Evolutionary conservation across 2,797 vertebrate species (phyloP).

Genomic region (Hippocampus kuda): DNA sequence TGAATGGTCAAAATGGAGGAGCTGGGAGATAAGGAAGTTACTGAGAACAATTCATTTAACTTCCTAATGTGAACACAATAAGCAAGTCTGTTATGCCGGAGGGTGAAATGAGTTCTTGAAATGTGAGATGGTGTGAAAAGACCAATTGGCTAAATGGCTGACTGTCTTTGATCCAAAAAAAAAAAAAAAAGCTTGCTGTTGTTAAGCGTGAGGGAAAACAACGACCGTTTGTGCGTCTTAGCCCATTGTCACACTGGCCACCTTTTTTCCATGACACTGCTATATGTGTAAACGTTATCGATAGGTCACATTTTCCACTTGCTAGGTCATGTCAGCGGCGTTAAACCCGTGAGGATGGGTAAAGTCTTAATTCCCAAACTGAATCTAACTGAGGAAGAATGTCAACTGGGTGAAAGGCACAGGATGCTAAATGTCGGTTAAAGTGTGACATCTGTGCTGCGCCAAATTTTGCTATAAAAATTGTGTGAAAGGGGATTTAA

Average conservation of each 20-base stretch:
- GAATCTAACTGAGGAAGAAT: background rate
- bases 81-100: constrained; percentile 19
- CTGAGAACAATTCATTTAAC: constrained; percentile 3
- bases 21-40: background rate
- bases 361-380: background rate
- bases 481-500: too few relatives aligned
- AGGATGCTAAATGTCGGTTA: too few relatives aligned
- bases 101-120: constrained; percentile 31
- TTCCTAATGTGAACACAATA: constrained; percentile 14
- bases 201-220: constrained; percentile 27
- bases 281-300: background rate
- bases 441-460: too few relatives aligned
- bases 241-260: background rate
- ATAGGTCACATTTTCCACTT: background rate
- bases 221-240: constrained; percentile 22
- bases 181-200: constrained; percentile 5
- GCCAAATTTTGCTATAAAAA: too few relatives aligned
- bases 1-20: background rate
- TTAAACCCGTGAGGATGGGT: background rate
- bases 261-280: background rate
- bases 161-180: constrained; percentile 24
- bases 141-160: constrained; percentile 31
- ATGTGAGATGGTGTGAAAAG: constrained; percentile 50
- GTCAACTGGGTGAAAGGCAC: too few relatives aligned
- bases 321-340: background rate